These are phyloP conservation scores for Liparis tanakae DNA, from an alignment of 2,797 vertebrate species.

Conservation along the genomic window DNA sequence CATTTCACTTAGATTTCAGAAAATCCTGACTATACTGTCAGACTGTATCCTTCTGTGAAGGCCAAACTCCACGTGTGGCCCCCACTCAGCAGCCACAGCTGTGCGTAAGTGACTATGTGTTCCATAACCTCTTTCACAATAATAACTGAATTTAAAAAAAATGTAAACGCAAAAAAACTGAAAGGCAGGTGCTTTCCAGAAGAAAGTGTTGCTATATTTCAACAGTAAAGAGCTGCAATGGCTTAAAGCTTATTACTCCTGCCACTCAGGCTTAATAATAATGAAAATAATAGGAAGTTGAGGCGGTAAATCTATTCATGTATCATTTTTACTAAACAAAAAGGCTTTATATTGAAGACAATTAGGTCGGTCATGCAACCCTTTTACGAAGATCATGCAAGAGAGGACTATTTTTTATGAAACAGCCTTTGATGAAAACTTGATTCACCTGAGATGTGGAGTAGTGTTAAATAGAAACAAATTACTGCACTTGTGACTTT, in stretches of 20 bases:
- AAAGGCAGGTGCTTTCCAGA: neutral
- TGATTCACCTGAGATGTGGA: neutral
- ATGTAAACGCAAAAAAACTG: neutral
- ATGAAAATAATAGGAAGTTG: neutral
- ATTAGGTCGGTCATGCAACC: neutral
- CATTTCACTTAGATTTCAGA: slow-evolving; percentile 18
- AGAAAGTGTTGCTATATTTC: neutral
- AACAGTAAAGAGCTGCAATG: neutral
- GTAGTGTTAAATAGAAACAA: neutral
- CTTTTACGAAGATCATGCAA: neutral
- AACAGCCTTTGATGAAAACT: slow-evolving; percentile 5
- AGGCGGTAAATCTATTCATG: slow-evolving; percentile 4
- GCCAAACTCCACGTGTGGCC: slow-evolving; percentile 17
- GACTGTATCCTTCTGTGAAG: slow-evolving; percentile 3
- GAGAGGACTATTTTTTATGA: neutral
- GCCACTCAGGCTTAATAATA: slow-evolving; percentile 8
- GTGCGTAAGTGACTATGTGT: neutral
- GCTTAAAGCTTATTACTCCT: slow-evolving; percentile 17
- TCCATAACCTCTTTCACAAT: slow-evolving; percentile 8
- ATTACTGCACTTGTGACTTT: slow-evolving; percentile 3
- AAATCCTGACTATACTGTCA: slow-evolving; percentile 23
- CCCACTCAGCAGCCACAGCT: neutral
- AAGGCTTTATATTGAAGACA: neutral
- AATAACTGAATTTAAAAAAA: neutral
- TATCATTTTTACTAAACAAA: neutral